Evolutionary conservation across 1,140 invertebrate genomes (phyloP).

Genomic region (Zaprionus nigranus): DNA sequence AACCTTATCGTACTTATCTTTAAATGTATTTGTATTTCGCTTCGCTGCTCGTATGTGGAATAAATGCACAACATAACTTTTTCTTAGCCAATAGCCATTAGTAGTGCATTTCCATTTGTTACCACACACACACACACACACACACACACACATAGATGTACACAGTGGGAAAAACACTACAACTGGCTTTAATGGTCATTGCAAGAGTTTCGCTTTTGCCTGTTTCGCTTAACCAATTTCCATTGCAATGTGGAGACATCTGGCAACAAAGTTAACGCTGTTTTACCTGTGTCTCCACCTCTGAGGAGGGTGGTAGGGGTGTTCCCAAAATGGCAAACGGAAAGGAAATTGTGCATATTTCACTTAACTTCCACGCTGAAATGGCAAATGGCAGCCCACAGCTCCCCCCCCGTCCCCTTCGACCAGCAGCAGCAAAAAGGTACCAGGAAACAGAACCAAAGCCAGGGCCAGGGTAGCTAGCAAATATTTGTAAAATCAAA

Average conservation of each 20-base stretch:
- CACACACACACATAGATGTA: neutral
- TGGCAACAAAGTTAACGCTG: slow-evolving; percentile 48
- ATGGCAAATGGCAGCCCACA: slow-evolving; percentile 49
- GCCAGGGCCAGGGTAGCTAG: slow-evolving; percentile 13
- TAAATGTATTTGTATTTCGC: neutral
- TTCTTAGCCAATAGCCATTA: slow-evolving; percentile 71
- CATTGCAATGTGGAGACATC: slow-evolving; percentile 30
- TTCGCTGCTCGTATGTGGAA: slow-evolving; percentile 15
- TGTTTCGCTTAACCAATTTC: slow-evolving; percentile 60
- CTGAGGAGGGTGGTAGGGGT: neutral
- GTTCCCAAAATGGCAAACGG: slow-evolving; percentile 47
- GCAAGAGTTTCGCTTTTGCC: slow-evolving; percentile 41
- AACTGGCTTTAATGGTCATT: slow-evolving; percentile 64
- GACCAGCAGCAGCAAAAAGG: slow-evolving; percentile 7
- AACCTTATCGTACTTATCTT: slow-evolving; percentile 4
- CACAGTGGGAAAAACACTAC: slow-evolving; percentile 1
- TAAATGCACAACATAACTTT: slow-evolving; percentile 72
- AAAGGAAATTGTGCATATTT: slow-evolving; percentile 76
- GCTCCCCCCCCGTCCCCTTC: no score
- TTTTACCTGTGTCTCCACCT: slow-evolving; percentile 10
- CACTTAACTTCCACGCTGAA: slow-evolving; percentile 74
- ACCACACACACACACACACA: slow-evolving; percentile 14
- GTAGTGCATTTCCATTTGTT: slow-evolving; percentile 71
- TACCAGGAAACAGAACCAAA: slow-evolving; percentile 11
- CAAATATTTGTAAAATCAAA: slow-evolving; percentile 80